phyloP scores from a whole-genome alignment of 2,797 vertebrate genomes.

The Dallia pectoralis region DNA sequence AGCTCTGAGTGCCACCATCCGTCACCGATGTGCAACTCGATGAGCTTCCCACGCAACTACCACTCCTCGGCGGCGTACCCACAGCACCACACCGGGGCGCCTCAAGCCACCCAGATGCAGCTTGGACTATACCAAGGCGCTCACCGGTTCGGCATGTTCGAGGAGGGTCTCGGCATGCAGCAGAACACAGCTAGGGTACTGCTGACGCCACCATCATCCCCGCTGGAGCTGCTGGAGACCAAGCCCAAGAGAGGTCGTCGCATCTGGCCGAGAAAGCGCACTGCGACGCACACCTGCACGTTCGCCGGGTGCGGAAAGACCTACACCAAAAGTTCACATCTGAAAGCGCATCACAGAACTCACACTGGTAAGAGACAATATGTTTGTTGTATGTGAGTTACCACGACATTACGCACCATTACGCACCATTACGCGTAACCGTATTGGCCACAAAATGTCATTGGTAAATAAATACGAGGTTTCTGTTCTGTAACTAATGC shows the following conservation, averaged over 20 bases:
- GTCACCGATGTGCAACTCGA: slow-evolving; percentile 75
- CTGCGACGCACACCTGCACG: slow-evolving; percentile 93
- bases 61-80: slow-evolving; percentile 64
- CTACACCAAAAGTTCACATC: slow-evolving; percentile 97
- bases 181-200: slow-evolving; percentile 79
- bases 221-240: slow-evolving; percentile 89
- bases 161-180: slow-evolving; percentile 77
- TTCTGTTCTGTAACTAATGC: slow-evolving; percentile 1
- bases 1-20: slow-evolving; percentile 69
- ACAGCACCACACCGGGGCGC: slow-evolving; percentile 63
- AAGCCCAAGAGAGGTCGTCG: slow-evolving; percentile 95
- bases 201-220: slow-evolving; percentile 93
- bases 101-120: slow-evolving; percentile 68
- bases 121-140: slow-evolving; percentile 76
- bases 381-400: not conserved
- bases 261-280: slow-evolving; percentile 96
- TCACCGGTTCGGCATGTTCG: slow-evolving; percentile 79
- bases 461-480: not conserved
- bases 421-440: not conserved
- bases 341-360: slow-evolving; percentile 96
- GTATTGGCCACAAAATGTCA: not conserved
- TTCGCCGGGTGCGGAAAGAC: slow-evolving; percentile 95
- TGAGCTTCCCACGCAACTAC: slow-evolving; percentile 77
- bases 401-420: too few species aligned
- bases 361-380: slow-evolving; percentile 85